phyloP scores from a whole-genome alignment of 1,140 invertebrate genomes.

The Lethrus apterus region DNA sequence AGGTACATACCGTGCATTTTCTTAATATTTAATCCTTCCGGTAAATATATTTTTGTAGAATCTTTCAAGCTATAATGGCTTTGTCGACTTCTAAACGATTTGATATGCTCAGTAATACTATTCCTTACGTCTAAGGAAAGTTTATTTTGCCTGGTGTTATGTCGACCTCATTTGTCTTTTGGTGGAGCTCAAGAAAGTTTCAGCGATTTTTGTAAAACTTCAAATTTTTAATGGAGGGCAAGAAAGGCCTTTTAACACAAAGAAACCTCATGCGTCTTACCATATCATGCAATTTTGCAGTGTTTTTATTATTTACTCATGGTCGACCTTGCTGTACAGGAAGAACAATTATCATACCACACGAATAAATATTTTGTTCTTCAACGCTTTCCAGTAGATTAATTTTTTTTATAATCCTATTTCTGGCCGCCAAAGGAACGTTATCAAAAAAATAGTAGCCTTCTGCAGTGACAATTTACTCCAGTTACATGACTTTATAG shows the following conservation, averaged over 20 bases:
- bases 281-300: no score
- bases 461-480: no score
- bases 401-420: no score
- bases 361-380: no score
- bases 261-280: no score
- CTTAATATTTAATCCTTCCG: conserved; percentile 16
- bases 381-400: no score
- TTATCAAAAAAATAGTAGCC: no score
- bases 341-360: no score
- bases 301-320: no score
- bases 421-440: no score
- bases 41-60: conserved; percentile 19
- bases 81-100: background rate
- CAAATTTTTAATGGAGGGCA: background rate
- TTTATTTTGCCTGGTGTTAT: background rate
- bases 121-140: background rate
- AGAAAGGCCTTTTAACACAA: background rate
- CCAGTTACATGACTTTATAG: no score
- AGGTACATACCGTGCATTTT: conserved; percentile 16
- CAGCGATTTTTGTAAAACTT: background rate
- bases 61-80: conserved; percentile 15
- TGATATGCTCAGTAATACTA: background rate
- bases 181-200: background rate
- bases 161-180: background rate
- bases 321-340: no score